Conservation (phyloP, 2,113 vertebrate genomes). For the Semnopithecus entellus region DNA sequence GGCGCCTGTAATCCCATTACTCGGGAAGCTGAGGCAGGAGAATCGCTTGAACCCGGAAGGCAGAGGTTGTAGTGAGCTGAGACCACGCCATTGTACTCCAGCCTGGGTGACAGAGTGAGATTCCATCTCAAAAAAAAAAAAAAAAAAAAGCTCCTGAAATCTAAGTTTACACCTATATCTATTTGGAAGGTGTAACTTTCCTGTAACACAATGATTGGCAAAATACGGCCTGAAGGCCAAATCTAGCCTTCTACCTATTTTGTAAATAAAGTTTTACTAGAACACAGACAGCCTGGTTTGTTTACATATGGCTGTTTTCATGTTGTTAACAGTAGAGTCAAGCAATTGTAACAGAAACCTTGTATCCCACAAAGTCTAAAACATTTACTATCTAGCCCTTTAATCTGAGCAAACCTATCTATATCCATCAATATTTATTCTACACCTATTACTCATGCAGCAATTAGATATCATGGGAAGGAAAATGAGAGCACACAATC, state of each 20-base stretch:
- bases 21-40: too few relatives aligned
- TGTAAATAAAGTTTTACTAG: not conserved
- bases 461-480: not conserved
- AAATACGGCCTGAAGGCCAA: not conserved
- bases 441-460: not conserved
- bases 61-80: too few relatives aligned
- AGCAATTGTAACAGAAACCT: not conserved
- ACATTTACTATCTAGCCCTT: not conserved
- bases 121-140: too few relatives aligned
- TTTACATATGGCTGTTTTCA: not conserved
- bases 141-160: not conserved
- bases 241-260: not conserved
- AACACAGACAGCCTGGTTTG: not conserved
- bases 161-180: not conserved
- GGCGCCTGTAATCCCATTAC: too few relatives aligned
- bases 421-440: not conserved
- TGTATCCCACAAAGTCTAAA: not conserved
- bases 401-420: not conserved
- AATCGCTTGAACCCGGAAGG: too few relatives aligned
- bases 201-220: not conserved
- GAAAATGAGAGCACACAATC: not conserved
- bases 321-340: not conserved
- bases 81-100: too few relatives aligned
- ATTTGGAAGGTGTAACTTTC: not conserved
- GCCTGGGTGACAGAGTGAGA: too few relatives aligned